These are phyloP conservation scores for Halisarca cf. caerulea DNA, from an alignment of 37 sponge, comb jelly and placozoan genomes.

Conservation along the genomic window DNA sequence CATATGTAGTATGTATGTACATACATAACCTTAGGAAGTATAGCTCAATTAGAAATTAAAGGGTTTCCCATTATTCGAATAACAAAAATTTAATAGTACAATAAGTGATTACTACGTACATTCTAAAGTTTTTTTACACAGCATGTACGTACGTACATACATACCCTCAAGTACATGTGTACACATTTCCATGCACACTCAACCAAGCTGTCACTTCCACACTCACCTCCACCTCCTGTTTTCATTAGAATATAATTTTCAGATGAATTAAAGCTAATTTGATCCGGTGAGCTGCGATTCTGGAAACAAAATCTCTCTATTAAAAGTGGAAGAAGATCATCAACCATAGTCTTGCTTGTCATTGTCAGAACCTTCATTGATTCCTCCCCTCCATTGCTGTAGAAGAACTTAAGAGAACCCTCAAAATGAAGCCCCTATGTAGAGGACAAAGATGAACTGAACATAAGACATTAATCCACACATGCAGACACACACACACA, in stretches of 20 bases:
- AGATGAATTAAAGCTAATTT: slow-evolving; percentile 1
- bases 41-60: background rate
- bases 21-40: background rate
- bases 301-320: slow-evolving; percentile 19
- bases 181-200: too few species aligned
- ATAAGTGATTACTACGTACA: too few species aligned
- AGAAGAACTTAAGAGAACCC: slow-evolving; percentile 13
- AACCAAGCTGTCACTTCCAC: too few species aligned
- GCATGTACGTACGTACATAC: too few species aligned
- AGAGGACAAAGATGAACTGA: background rate
- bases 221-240: slow-evolving; percentile 20
- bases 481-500: slow-evolving; percentile 11
- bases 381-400: background rate
- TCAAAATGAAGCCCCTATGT: slow-evolving; percentile 11
- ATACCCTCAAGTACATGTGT: too few species aligned
- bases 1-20: too few species aligned
- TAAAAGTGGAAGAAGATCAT: slow-evolving; percentile 32
- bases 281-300: background rate
- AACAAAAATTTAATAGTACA: too few species aligned
- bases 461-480: too few species aligned
- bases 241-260: slow-evolving; percentile 21
- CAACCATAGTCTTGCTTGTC: background rate
- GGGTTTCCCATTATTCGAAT: background rate
- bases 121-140: too few species aligned
- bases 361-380: slow-evolving; percentile 13